Evolutionary conservation across 2,888 invertebrate species (phyloP).

Genomic region (Watsonalla cultraria): DNA sequence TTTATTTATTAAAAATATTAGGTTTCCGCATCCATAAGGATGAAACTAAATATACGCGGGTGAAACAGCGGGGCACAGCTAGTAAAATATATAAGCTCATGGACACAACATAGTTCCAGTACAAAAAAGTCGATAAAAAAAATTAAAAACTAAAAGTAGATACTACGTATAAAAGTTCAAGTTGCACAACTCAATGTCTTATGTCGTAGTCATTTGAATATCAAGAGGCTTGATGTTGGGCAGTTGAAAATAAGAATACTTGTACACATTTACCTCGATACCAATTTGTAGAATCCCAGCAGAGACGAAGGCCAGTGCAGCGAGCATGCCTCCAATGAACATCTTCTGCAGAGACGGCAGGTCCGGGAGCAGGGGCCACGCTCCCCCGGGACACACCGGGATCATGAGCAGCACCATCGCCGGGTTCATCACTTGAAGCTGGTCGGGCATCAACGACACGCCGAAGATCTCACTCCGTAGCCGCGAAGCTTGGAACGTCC

Average conservation of each 20-base stretch:
- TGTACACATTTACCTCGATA: slow-evolving; percentile 46
- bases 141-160: too few species aligned
- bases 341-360: slow-evolving; percentile 83
- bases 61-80: too few species aligned
- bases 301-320: slow-evolving; percentile 80
- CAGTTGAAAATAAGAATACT: neutral
- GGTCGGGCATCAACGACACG: slow-evolving; percentile 83
- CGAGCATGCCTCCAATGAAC: slow-evolving; percentile 79
- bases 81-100: too few species aligned
- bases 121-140: too few species aligned
- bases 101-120: too few species aligned
- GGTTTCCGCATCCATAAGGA: too few species aligned
- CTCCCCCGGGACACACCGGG: slow-evolving; percentile 79
- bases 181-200: too few species aligned
- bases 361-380: slow-evolving; percentile 63
- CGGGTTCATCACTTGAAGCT: slow-evolving; percentile 89
- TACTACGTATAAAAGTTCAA: too few species aligned
- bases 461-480: slow-evolving; percentile 80
- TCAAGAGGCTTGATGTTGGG: too few species aligned
- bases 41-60: too few species aligned
- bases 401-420: slow-evolving; percentile 84
- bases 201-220: too few species aligned
- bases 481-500: slow-evolving; percentile 87
- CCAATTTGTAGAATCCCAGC: slow-evolving; percentile 82
- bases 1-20: too few species aligned